Evolutionary conservation across 2,113 vertebrate genomes (phyloP), one percentile per base, ranked within the genome.

Genomic region (Parus major): DNA sequence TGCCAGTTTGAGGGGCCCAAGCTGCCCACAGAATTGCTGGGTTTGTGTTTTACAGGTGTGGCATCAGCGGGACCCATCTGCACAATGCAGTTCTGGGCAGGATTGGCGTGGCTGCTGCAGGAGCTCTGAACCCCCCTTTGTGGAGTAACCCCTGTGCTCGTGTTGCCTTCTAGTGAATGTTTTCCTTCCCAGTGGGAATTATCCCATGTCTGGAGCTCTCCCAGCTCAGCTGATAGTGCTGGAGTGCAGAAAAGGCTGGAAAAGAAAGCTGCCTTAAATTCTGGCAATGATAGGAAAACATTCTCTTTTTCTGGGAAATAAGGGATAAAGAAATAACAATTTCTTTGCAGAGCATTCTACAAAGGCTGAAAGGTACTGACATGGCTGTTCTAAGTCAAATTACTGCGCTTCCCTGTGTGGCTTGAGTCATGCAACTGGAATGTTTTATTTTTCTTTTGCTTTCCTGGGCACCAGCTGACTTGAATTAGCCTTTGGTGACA

Each of bases 361-460:
- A n/a, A 22, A 25, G 14, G 28, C 11, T 39, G 31, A 11, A 69
- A 42, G 39, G 14, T 73, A 27, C 20, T 21, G 55, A 42, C 12
- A 14, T 1, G 12, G 12, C 31, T 86, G 12, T 35, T 88, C 5
- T 57, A 39, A 69, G 59, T 50, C 15, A 35, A 23, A 49, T 27
- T 56, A 33, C 31, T 57, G 46, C 1, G 0, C 59, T 76, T 92
- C 36, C 68, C 24, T 71, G 78, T 27, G 39, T 35, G 50, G 36
- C 82, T 61, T 89, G 95, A 93, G 73, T 95, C 91, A 87, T 50
- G 52, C 35, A 41, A 2, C 24, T 83, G 91, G 94, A 85, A 96
- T 94, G 68, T 72, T 35, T 47, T 91, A 52, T 71, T 84, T 86
- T 80, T 57, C 50, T 61, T 86, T 71, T 12, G 19, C 52, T 90